Conservation (phyloP, 2,113 vertebrate species). For the Neoarius graeffei region DNA sequence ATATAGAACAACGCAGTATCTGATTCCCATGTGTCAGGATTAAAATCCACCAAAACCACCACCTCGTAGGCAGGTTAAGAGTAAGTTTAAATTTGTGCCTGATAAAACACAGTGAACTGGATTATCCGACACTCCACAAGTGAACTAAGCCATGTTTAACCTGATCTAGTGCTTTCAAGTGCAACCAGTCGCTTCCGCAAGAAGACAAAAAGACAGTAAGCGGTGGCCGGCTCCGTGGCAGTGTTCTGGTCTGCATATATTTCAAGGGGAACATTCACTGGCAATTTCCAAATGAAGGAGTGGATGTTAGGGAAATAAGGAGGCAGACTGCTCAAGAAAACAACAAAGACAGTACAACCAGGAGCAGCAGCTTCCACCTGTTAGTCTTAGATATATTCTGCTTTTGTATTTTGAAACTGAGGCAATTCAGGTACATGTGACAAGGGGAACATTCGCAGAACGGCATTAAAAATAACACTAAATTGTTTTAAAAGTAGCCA, state of each 20-base stretch:
- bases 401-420: neutral
- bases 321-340: conserved; percentile 35
- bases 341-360: conserved; percentile 43
- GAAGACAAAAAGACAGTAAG: conserved; percentile 33
- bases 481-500: neutral
- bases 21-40: neutral
- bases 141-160: neutral
- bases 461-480: conserved; percentile 21
- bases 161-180: neutral
- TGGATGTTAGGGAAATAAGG: conserved; percentile 55
- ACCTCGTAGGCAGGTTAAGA: neutral
- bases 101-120: neutral
- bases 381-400: neutral
- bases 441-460: neutral
- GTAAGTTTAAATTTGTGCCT: neutral
- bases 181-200: neutral
- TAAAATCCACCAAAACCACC: neutral
- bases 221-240: conserved; percentile 49
- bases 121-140: neutral
- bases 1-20: neutral
- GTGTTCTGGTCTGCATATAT: conserved; percentile 76
- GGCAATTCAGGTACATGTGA: neutral
- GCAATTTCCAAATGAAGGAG: conserved; percentile 60
- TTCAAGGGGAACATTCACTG: conserved; percentile 68
- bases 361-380: neutral